These are phyloP conservation scores for Drosophila meridiana DNA, from an alignment of 2,888 invertebrate genomes.

Conservation along the genomic window DNA sequence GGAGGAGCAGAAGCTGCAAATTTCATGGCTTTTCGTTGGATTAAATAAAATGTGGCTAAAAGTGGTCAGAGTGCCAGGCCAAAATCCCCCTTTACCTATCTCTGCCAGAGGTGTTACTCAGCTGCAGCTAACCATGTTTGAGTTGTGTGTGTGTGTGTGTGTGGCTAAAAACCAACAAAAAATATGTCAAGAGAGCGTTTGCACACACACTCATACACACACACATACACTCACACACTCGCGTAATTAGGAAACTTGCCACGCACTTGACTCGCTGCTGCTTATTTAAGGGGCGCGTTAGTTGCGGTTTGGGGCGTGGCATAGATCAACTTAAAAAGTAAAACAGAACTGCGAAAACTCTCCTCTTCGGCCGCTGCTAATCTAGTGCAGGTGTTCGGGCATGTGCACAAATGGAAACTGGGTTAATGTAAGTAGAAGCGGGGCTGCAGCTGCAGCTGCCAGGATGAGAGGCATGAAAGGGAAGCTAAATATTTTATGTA, in stretches of 20 bases:
- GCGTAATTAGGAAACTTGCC: constrained; percentile 79
- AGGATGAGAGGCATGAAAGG: neutral
- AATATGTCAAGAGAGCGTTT: constrained; percentile 75
- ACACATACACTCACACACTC: constrained; percentile 44
- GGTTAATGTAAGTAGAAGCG: constrained; percentile 32
- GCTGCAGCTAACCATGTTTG: constrained; percentile 14
- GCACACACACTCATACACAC: constrained; percentile 27
- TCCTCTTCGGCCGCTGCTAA: constrained; percentile 15
- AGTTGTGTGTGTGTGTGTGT: constrained; percentile 26
- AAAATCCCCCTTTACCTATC: neutral
- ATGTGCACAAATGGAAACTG: constrained; percentile 37
- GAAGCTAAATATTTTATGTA: neutral
- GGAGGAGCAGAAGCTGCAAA: constrained; percentile 33
- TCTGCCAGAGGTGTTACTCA: neutral
- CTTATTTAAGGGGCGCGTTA: constrained; percentile 4
- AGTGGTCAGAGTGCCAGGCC: constrained; percentile 33
- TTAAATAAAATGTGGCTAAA: constrained; percentile 54
- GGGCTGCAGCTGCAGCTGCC: neutral
- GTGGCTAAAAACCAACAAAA: constrained; percentile 39
- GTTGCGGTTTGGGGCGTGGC: neutral
- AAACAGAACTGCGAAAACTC: constrained; percentile 29
- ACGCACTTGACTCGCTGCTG: constrained; percentile 73
- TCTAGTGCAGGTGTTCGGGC: constrained; percentile 40
- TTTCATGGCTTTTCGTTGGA: constrained; percentile 55
- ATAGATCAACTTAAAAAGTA: constrained; percentile 44